Conservation (phyloP, 2,113 vertebrate species). For the Protobothrops flavoviridis region DNA sequence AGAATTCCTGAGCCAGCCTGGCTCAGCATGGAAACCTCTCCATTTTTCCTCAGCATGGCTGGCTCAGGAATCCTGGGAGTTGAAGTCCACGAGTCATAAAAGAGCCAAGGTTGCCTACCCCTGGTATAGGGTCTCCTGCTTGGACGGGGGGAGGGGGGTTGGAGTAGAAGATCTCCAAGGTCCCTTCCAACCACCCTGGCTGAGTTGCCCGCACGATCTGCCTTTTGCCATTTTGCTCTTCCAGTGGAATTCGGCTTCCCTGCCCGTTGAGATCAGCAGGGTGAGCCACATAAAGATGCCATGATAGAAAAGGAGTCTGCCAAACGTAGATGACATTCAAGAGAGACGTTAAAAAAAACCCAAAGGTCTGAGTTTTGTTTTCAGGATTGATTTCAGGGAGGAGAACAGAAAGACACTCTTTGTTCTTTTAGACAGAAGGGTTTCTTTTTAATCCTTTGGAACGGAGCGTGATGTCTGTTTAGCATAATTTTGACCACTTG, state of each 20-base stretch:
- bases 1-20: too few relatives aligned
- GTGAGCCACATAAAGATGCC: not conserved
- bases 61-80: too few relatives aligned
- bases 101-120: too few relatives aligned
- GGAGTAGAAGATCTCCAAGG: too few relatives aligned
- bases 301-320: not conserved
- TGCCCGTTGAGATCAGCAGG: not conserved
- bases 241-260: fast-evolving
- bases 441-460: not conserved
- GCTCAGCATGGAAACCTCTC: too few relatives aligned
- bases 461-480: not conserved
- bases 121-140: not conserved
- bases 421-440: not conserved
- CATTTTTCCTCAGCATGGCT: too few relatives aligned
- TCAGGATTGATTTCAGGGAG: not conserved
- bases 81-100: too few relatives aligned
- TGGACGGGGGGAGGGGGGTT: too few relatives aligned
- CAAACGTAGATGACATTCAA: not conserved
- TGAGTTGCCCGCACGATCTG: not conserved
- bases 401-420: not conserved
- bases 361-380: not conserved
- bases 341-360: not conserved
- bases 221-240: not conserved
- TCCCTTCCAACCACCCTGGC: not conserved
- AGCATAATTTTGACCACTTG: not conserved